phyloP scores from a whole-genome alignment of 2,113 vertebrate genomes.

The Climacteris rufus region DNA sequence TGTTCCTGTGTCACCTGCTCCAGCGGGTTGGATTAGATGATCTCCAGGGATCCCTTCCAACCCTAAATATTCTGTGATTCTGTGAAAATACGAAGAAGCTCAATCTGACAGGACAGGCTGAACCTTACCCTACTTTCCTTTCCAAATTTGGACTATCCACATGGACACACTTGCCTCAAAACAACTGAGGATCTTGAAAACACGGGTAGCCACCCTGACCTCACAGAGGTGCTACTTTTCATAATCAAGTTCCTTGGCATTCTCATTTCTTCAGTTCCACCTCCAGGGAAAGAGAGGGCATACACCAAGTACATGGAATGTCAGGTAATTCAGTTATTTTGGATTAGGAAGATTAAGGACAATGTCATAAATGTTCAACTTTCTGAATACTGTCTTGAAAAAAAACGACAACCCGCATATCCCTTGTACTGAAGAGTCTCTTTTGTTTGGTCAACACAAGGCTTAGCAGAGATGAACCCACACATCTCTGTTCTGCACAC shows the following conservation, averaged over 20 bases:
- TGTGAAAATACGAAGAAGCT: background rate
- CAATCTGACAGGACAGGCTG: background rate
- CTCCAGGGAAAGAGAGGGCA: background rate
- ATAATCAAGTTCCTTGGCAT: fast-evolving
- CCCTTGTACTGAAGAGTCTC: background rate
- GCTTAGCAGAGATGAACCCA: background rate
- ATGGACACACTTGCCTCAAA: background rate
- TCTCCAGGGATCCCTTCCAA: background rate
- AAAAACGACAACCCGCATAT: background rate
- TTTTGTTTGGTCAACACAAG: background rate
- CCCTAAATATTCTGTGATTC: background rate
- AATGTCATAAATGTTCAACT: background rate
- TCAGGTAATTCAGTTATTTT: background rate
- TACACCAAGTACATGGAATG: background rate
- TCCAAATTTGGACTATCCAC: background rate
- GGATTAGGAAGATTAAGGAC: background rate
- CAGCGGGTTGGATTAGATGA: background rate
- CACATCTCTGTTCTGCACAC: background rate
- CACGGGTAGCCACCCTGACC: background rate
- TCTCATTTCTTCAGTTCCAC: background rate
- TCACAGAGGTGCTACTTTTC: background rate
- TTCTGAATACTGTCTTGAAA: background rate
- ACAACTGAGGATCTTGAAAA: background rate
- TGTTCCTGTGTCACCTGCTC: background rate
- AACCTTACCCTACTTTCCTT: background rate